Conservation (phyloP, 2,888 invertebrate genomes). For the Acronicta psi region DNA sequence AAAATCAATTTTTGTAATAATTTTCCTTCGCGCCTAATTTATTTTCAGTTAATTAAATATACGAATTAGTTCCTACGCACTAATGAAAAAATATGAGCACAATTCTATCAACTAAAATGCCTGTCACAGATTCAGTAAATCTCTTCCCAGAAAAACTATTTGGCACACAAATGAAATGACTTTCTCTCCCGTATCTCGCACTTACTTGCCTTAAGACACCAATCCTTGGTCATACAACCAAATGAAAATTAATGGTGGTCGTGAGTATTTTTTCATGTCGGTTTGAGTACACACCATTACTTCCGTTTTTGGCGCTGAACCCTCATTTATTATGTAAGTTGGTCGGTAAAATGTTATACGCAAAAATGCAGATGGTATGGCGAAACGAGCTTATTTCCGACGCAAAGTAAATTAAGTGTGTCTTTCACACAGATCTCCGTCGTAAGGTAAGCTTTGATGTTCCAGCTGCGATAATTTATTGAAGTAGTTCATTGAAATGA, state of each 20-base stretch:
- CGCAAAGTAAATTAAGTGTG: slow-evolving; percentile 58
- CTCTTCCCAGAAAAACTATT: slow-evolving; percentile 54
- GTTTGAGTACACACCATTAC: slow-evolving; percentile 87
- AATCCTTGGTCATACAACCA: slow-evolving; percentile 81
- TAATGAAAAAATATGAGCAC: slow-evolving; percentile 10
- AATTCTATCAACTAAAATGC: slow-evolving; percentile 36
- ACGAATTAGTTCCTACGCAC: background rate
- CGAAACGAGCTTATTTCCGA: slow-evolving; percentile 60
- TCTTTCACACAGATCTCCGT: slow-evolving; percentile 45
- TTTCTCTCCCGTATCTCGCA: slow-evolving; percentile 60
- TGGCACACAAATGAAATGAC: slow-evolving; percentile 60
- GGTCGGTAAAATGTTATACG: slow-evolving; percentile 70
- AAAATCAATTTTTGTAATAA: no score
- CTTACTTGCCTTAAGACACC: slow-evolving; percentile 80
- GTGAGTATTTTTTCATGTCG: slow-evolving; percentile 88
- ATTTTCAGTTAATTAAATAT: no score
- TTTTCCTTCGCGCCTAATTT: no score
- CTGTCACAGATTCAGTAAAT: slow-evolving; percentile 50
- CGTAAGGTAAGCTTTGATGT: slow-evolving; percentile 55
- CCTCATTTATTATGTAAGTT: slow-evolving; percentile 87
- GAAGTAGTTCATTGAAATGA: slow-evolving; percentile 31
- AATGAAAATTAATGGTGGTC: slow-evolving; percentile 87
- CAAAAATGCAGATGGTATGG: slow-evolving; percentile 77
- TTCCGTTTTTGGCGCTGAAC: slow-evolving; percentile 84
- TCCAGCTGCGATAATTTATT: slow-evolving; percentile 43